A percentile compares a stretch with the other conserved stretches of the same genome.
These are phyloP conservation scores for Cheilosia variabilis DNA, from an alignment of 2,888 invertebrate genomes.

Conservation along the genomic window DNA sequence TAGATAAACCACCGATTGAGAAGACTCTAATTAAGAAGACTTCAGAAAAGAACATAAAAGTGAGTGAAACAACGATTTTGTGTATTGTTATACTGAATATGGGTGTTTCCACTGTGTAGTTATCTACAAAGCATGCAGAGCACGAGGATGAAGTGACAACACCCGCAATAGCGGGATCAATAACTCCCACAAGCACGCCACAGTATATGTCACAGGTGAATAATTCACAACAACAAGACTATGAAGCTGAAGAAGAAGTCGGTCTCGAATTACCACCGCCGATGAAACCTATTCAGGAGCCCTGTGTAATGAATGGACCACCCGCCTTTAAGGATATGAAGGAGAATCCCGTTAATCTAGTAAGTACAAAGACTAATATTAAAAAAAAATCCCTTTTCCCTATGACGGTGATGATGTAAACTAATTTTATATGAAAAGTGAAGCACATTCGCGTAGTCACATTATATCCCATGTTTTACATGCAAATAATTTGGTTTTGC, in stretches of 20 bases:
- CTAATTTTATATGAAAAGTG: slow-evolving; percentile 6
- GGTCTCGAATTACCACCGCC: slow-evolving; percentile 96
- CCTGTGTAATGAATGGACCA: slow-evolving; percentile 84
- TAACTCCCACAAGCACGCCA: slow-evolving; percentile 76
- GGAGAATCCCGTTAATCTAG: slow-evolving; percentile 86
- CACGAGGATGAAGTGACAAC: slow-evolving; percentile 81
- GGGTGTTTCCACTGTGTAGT: slow-evolving; percentile 34
- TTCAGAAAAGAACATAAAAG: slow-evolving; percentile 93
- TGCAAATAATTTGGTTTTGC: neutral
- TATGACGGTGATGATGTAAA: neutral
- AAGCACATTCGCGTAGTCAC: neutral
- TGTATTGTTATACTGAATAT: neutral
- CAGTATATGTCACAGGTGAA: slow-evolving; percentile 84
- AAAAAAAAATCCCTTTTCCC: neutral
- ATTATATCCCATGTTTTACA: slow-evolving; percentile 5
- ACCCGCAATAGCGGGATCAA: slow-evolving; percentile 74
- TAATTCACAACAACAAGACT: slow-evolving; percentile 80
- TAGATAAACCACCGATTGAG: slow-evolving; percentile 88
- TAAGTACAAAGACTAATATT: slow-evolving; percentile 81
- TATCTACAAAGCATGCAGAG: slow-evolving; percentile 83
- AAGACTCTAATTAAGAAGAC: slow-evolving; percentile 90
- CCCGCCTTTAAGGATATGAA: slow-evolving; percentile 84
- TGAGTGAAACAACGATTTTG: slow-evolving; percentile 82
- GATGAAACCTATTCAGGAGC: slow-evolving; percentile 95
- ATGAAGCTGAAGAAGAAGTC: slow-evolving; percentile 89